Conservation (phyloP, 2,797 vertebrate species). For the Echiichthys vipera region DNA sequence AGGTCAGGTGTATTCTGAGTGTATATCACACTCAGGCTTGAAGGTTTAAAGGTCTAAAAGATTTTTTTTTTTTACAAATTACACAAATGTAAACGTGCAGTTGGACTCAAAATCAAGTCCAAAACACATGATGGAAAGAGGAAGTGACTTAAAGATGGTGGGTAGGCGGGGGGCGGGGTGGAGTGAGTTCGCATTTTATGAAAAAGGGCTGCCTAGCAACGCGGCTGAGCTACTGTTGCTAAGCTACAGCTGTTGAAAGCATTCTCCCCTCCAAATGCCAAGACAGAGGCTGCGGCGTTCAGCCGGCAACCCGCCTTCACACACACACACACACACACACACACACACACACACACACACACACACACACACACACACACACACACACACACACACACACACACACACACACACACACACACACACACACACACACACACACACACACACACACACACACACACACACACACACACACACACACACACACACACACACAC, state of each 20-base stretch:
- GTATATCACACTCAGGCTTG: neutral
- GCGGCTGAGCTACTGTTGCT: constrained; percentile 78
- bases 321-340: constrained; percentile 27
- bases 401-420: constrained; percentile 30
- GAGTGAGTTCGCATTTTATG: constrained; percentile 73
- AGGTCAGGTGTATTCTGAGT: neutral
- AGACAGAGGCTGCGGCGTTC: constrained; percentile 78
- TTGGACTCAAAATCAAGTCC: neutral
- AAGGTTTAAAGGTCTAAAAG: neutral
- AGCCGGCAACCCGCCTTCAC: constrained; percentile 24
- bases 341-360: constrained; percentile 29
- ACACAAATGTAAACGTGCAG: neutral
- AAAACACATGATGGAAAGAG: constrained; percentile 33
- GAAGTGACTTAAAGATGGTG: constrained; percentile 51
- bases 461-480: constrained; percentile 33
- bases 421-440: constrained; percentile 34
- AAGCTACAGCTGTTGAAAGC: constrained; percentile 89
- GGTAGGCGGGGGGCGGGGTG: neutral
- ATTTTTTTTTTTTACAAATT: no score
- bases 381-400: constrained; percentile 37
- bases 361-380: constrained; percentile 35
- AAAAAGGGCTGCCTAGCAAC: constrained; percentile 78
- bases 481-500: constrained; percentile 30
- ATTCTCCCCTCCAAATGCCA: constrained; percentile 86
- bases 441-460: constrained; percentile 34